Evolutionary conservation across 2,888 invertebrate genomes (phyloP).

Genomic region (Erannis defoliaria): DNA sequence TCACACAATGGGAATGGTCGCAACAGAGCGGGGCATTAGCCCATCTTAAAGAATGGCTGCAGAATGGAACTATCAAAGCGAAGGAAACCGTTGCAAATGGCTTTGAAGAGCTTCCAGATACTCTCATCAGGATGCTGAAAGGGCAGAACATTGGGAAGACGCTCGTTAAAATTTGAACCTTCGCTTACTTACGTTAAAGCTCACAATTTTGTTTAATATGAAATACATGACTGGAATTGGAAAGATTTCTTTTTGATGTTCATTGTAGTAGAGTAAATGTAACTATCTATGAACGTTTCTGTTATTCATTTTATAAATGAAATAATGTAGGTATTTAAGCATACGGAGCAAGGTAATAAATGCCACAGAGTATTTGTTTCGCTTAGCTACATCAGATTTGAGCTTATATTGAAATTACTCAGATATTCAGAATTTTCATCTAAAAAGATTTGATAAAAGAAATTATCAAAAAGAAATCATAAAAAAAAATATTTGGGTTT

Average conservation of each 20-base stretch:
- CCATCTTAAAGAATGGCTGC: constrained; percentile 57
- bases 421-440: background rate
- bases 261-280: no score
- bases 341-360: background rate
- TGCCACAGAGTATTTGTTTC: background rate
- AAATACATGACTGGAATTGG: constrained; percentile 23
- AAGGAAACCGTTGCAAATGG: constrained; percentile 60
- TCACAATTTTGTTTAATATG: constrained; percentile 19
- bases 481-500: background rate
- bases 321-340: no score
- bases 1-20: constrained; percentile 59
- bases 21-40: constrained; percentile 49
- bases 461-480: background rate
- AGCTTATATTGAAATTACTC: background rate
- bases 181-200: constrained; percentile 36
- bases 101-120: constrained; percentile 58
- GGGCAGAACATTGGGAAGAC: constrained; percentile 58
- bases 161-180: constrained; percentile 57
- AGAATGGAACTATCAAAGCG: constrained; percentile 55
- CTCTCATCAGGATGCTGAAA: constrained; percentile 53
- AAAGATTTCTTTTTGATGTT: constrained; percentile 43
- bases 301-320: background rate
- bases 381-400: background rate
- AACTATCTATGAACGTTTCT: constrained; percentile 12
- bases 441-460: background rate